phyloP scores from a whole-genome alignment of 2,797 vertebrate genomes.

The Rhinogobio ventralis region DNA sequence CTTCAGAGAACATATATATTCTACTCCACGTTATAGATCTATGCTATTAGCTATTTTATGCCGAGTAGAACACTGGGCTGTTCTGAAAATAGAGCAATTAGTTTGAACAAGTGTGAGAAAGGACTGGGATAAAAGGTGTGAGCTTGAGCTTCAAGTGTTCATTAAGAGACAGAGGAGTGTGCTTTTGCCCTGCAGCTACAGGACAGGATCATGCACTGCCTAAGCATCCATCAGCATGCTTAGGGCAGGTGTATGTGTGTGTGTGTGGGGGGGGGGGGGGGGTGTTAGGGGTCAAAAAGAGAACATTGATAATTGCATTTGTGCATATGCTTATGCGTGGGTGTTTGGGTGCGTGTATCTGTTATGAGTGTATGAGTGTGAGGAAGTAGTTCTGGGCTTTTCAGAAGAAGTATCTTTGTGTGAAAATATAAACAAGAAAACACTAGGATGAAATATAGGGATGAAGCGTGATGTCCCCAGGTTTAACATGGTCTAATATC shows the following conservation, averaged over 20 bases:
- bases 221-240: neutral
- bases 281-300: slow-evolving; percentile 35
- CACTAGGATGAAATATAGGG: neutral
- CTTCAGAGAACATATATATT: slow-evolving; percentile 23
- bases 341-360: slow-evolving; percentile 7
- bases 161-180: slow-evolving; percentile 42
- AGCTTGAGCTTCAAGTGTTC: slow-evolving; percentile 46
- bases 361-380: neutral
- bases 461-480: neutral
- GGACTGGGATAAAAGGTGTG: slow-evolving; percentile 45
- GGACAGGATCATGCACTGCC: slow-evolving; percentile 6
- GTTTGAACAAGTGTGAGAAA: slow-evolving; percentile 48
- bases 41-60: slow-evolving; percentile 34
- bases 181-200: slow-evolving; percentile 26
- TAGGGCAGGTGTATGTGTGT: slow-evolving; percentile 20
- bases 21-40: neutral
- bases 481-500: slow-evolving; percentile 20
- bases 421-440: slow-evolving; percentile 15
- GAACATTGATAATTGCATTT: slow-evolving; percentile 43
- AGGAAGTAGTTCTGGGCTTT: slow-evolving; percentile 6
- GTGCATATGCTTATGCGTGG: slow-evolving; percentile 38
- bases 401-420: neutral
- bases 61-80: slow-evolving; percentile 15
- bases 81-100: slow-evolving; percentile 54
- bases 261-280: neutral